Evolutionary conservation across 2,888 invertebrate species (phyloP).

Genomic region (Sphaerophoria taeniata): DNA sequence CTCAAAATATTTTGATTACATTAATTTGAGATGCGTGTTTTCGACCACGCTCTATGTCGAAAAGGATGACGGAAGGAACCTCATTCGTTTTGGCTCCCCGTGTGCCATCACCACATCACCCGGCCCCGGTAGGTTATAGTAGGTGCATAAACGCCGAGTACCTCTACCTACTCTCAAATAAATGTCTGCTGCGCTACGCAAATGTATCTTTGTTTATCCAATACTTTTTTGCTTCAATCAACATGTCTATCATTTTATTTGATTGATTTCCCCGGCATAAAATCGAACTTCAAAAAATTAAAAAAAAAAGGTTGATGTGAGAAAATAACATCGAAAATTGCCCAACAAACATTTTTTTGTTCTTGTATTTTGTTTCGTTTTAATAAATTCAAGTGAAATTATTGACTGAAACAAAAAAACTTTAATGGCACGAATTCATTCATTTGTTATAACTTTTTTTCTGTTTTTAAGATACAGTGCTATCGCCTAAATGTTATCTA

Average conservation of each 20-base stretch:
- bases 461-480: conserved; percentile 13
- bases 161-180: neutral
- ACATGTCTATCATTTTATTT: conserved; percentile 77
- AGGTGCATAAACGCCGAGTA: neutral
- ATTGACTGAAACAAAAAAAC: conserved; percentile 57
- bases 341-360: conserved; percentile 31
- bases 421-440: conserved; percentile 68
- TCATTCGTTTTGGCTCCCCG: conserved; percentile 25
- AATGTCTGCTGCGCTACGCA: conserved; percentile 28
- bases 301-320: conserved; percentile 40
- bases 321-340: conserved; percentile 57
- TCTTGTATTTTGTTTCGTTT: conserved; percentile 26
- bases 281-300: conserved; percentile 68
- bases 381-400: conserved; percentile 70
- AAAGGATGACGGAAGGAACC: conserved; percentile 31
- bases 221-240: conserved; percentile 77
- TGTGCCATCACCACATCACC: conserved; percentile 23
- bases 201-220: conserved; percentile 72
- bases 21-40: conserved; percentile 75
- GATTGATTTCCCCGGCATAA: conserved; percentile 77
- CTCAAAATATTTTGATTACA: conserved; percentile 77
- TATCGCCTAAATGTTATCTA: conserved; percentile 66
- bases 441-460: conserved; percentile 58
- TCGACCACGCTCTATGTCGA: conserved; percentile 41
- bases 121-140: neutral